phyloP scores from a whole-genome alignment of 2,113 vertebrate genomes.

The Lophotis ruficrista region DNA sequence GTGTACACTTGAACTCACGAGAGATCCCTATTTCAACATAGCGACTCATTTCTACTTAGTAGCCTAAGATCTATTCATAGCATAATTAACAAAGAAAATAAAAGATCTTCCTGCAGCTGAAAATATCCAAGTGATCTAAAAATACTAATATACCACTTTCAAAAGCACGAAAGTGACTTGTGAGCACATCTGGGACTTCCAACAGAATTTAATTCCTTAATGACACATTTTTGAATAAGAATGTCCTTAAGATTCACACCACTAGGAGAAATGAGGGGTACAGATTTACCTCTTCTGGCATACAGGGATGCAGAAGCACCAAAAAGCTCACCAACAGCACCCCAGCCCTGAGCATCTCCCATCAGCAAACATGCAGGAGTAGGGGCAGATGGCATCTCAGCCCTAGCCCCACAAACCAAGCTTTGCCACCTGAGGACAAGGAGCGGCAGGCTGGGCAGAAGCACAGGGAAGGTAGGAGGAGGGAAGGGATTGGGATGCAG shows the following conservation, averaged over 20 bases:
- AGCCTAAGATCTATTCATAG: slow-evolving; percentile 38
- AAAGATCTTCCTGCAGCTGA: slow-evolving; percentile 12
- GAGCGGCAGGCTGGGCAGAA: background rate
- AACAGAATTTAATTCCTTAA: background rate
- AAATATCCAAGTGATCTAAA: slow-evolving; percentile 34
- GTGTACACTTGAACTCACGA: slow-evolving; percentile 22
- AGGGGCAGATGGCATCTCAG: background rate
- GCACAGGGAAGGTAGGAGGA: background rate
- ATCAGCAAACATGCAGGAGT: background rate
- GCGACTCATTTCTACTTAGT: background rate
- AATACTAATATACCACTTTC: slow-evolving; percentile 17
- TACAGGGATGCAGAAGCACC: background rate
- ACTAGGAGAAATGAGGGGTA: background rate
- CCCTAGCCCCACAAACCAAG: background rate
- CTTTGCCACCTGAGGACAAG: background rate
- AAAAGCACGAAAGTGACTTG: slow-evolving; percentile 1
- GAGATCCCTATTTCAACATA: slow-evolving; percentile 28
- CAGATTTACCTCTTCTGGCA: background rate
- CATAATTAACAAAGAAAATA: slow-evolving; percentile 42
- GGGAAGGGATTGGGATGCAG: background rate
- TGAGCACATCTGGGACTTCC: slow-evolving; percentile 16
- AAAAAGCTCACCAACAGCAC: background rate
- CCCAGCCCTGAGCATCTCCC: background rate
- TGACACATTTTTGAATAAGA: background rate
- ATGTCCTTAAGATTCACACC: background rate